Percentiles rank a stretch among this genome's conserved stretches.
Evolutionary conservation across 2,888 invertebrate species (phyloP).

Genomic region (Tipula helvola): DNA sequence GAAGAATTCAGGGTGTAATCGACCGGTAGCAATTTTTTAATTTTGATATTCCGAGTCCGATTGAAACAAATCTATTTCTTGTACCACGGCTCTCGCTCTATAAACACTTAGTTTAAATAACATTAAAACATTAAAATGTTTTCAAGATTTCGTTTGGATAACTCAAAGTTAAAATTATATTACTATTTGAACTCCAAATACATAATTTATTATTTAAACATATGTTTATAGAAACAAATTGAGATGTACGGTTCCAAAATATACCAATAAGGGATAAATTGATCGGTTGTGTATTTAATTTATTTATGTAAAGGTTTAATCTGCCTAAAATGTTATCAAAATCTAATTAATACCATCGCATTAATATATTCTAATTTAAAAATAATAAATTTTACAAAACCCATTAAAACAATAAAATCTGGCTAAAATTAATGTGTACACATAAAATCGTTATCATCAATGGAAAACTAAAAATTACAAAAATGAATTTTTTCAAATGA

Average conservation of each 20-base stretch:
- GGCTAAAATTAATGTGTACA: background rate
- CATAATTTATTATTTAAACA: too few species aligned
- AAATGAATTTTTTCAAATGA: background rate
- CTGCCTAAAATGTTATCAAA: background rate
- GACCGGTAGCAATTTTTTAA: too few species aligned
- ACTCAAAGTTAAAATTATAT: too few species aligned
- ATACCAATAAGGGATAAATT: background rate
- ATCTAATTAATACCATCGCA: background rate
- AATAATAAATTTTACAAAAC: background rate
- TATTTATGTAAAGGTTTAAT: background rate
- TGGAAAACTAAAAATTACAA: background rate
- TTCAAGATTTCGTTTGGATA: too few species aligned
- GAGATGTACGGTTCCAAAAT: background rate
- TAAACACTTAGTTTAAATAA: too few species aligned
- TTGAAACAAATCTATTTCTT: too few species aligned
- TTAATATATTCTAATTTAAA: slow-evolving; percentile 4
- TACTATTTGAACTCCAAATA: too few species aligned
- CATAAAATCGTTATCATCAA: background rate
- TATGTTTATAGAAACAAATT: background rate
- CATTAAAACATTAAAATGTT: too few species aligned
- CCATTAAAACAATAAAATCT: background rate
- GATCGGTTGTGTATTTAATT: background rate
- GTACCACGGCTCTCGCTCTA: too few species aligned
- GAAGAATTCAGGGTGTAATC: too few species aligned
- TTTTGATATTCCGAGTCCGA: too few species aligned